Base-by-base conservation (phyloP, 1,140 invertebrate genomes). In the Cyphomyrmex costatus region DNA sequence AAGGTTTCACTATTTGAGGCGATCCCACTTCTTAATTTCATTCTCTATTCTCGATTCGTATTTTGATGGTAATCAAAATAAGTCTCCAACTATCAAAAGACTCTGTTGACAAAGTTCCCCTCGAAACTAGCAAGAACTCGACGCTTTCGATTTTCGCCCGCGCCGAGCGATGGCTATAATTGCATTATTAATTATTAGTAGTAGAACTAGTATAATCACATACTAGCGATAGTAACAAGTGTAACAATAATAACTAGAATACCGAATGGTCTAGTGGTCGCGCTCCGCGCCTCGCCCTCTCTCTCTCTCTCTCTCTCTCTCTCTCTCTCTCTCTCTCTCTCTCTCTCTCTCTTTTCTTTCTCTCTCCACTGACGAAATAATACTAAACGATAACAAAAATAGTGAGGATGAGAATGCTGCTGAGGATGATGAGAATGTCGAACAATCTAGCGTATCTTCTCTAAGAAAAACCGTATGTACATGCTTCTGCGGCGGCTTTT, bases 401-500 rank as follows among this genome's bases (percentile, higher is more conserved):
- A 82, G 19, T n/a, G 36, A 27, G 53, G 27, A 73, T 83, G 79
- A 80, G 30, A 21, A 70, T 70, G 78, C 16, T 21, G 36, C 6
- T 33, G 68, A 83, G 8, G 24, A 74, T 66, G 70, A 78, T 78
- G 70, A 30, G 46, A 12, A 63, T 77, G 53, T 30, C 7, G 71
- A n/a, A 42, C 30, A 53, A 65, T 85, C 70, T 78, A 78, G 68
- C 56, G n/a, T 78, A 85, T 53, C 14, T 63, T 60, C 19, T 61
- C 80, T 85, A 85, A 85, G 82, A 85, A 78, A 85, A 85, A 63
- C 14, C 49, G 46, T 85, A 83, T 73, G 65, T 78, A 89, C 65
- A 86, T 66, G 70, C 77, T 66, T 33, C 58, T 60, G n/a, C n/a
- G 46, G 36, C 21, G 36, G 36, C 33, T 46, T 27, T 49, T n/a